A percentile compares a stretch with the other conserved stretches of the same genome.
These are phyloP conservation scores for Sander vitreus DNA, from an alignment of 2,113 vertebrate species.

Conservation along the genomic window DNA sequence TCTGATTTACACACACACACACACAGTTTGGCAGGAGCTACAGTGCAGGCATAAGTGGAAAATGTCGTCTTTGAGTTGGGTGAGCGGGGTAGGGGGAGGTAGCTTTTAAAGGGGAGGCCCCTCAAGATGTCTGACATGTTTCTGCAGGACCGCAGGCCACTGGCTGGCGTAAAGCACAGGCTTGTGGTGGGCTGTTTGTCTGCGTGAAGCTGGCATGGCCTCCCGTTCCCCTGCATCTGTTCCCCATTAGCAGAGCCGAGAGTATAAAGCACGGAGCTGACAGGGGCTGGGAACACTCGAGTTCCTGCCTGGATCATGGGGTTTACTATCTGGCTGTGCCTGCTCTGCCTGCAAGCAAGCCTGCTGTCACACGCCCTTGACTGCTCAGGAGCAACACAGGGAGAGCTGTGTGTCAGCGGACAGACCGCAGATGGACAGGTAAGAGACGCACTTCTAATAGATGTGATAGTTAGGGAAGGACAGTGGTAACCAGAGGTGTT, in stretches of 20 bases:
- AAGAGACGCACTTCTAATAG: constrained; percentile 65
- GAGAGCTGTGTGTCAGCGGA: constrained; percentile 65
- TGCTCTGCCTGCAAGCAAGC: constrained; percentile 81
- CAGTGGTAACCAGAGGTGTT: constrained; percentile 38
- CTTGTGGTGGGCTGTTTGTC: constrained; percentile 83
- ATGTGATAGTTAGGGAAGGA: constrained; percentile 63
- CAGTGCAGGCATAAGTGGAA: constrained; percentile 75
- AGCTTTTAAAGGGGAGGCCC: constrained; percentile 56
- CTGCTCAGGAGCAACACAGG: constrained; percentile 67
- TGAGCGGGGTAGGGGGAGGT: constrained; percentile 36
- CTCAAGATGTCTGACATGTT: constrained; percentile 83
- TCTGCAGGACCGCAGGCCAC: constrained; percentile 80
- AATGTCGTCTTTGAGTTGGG: constrained; percentile 56
- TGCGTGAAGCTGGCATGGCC: constrained; percentile 80
- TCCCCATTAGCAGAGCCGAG: constrained; percentile 82
- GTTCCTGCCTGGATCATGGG: constrained; percentile 80
- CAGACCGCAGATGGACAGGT: constrained; percentile 77
- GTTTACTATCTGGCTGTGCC: constrained; percentile 78
- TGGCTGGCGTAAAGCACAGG: constrained; percentile 73
- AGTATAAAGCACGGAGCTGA: constrained; percentile 83
- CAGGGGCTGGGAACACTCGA: constrained; percentile 75
- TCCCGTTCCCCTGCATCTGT: constrained; percentile 82
- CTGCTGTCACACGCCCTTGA: constrained; percentile 80
- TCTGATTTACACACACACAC: constrained; percentile 27
- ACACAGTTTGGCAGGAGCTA: constrained; percentile 56